Evolutionary conservation across 1,140 invertebrate species (phyloP), one percentile per base, ranked within the genome.

Genomic region (Chionoecetes opilio): DNA sequence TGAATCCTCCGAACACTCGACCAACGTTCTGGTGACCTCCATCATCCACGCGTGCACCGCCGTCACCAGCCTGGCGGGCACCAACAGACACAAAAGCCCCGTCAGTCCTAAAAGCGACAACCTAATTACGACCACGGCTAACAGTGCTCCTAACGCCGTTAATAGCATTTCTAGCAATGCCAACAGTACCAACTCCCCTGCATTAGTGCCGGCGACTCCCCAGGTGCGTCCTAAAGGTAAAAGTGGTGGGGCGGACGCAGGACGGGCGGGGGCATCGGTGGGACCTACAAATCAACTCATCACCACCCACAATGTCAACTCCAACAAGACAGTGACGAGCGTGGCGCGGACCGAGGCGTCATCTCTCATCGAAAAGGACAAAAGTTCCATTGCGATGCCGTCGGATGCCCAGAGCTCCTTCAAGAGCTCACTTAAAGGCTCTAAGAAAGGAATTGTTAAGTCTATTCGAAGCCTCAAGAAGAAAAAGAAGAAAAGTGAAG

Each of bases 401-500:
- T 96, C 95, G 3, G 95, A 96, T 26, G 94, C 93, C 3, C 94
- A 96, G 84, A 96, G 96, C 82, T 96, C 96, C 29, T 53, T 95
- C 34, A 96, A 94, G 86, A 94, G 96, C 29, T 96, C 96, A 11
- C 91, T 96, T 3, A 96, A 96, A 53, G 93, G 92, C 34, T 96
- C 95, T n/a, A 92, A 94, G 82, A 96, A 94, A 85, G 95, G 95
- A 75, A 96, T 96, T 29, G 96, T 95, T 31, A 96, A 96, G 82
- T 96, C 95, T n/a, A 95, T 96, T 37, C 91, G 95, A 82, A 96
- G 96, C 87, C 87, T 96, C 37, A 95, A 95, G 86, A 96, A 96
- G 85, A 96, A 96, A 92, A 96, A 96, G 63, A 96, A 95, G 90
- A 96, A 96, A 98, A 98, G 97, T 98, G 98, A 96, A 98, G 98